A percentile compares a stretch with the other conserved stretches of the same genome.
phyloP scores from a whole-genome alignment of 92 coral and sea anemone genomes.

The Chrysogorgia sp. region DNA sequence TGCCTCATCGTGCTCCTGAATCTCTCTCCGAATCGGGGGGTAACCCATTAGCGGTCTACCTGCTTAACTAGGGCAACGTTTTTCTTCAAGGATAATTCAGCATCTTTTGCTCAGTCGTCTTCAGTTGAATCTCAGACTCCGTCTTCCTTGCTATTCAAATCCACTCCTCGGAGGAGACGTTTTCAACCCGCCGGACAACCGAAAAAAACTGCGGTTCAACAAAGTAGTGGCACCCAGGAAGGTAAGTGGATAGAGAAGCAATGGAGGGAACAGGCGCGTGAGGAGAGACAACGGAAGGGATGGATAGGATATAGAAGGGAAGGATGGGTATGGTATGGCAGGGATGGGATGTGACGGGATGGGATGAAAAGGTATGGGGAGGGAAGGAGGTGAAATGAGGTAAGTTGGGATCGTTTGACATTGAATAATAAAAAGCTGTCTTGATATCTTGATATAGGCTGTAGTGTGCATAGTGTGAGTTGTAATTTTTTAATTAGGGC shows the following conservation, averaged over 20 bases:
- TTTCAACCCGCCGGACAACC: constrained; percentile 71
- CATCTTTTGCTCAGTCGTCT: constrained; percentile 57
- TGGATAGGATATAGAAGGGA: neutral
- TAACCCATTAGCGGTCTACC: neutral
- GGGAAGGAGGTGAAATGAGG: neutral
- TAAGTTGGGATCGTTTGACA: neutral
- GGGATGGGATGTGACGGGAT: neutral
- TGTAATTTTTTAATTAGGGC: too few relatives aligned
- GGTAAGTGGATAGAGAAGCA: neutral
- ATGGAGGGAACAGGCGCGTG: too few relatives aligned
- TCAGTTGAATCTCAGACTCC: constrained; percentile 68
- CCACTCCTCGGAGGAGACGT: constrained; percentile 51
- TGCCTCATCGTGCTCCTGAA: too few relatives aligned
- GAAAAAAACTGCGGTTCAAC: constrained; percentile 3
- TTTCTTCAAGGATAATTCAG: constrained; percentile 19
- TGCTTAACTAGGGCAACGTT: neutral
- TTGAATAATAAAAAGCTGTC: too few relatives aligned
- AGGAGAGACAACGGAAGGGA: neutral
- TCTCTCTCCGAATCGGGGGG: neutral
- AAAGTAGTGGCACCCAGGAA: neutral
- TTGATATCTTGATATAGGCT: too few relatives aligned
- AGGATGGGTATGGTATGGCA: neutral
- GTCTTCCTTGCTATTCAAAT: constrained; percentile 83
- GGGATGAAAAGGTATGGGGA: neutral
- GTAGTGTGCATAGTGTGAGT: too few relatives aligned